These are phyloP conservation scores for Elysia chlorotica DNA, from an alignment of 1,140 invertebrate species.

Conservation along the genomic window DNA sequence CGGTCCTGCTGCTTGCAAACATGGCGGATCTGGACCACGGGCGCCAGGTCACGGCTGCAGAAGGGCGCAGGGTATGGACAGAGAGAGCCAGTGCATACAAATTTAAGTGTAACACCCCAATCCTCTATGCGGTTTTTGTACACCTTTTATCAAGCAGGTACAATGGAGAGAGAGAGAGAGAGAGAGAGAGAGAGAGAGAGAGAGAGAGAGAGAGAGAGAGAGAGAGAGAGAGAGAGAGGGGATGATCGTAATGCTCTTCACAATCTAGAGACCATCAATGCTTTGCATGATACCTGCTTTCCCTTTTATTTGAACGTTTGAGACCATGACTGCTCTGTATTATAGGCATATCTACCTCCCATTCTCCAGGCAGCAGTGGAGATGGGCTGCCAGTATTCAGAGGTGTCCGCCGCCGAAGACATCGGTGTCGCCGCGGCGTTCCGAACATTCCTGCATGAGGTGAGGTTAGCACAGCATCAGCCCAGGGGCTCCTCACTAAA, in stretches of 20 bases:
- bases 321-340: too few species aligned
- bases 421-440: slow-evolving; percentile 79
- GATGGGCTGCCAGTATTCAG: slow-evolving; percentile 83
- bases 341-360: too few species aligned
- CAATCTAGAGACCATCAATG: neutral
- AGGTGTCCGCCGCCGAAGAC: slow-evolving; percentile 83
- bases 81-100: too few species aligned
- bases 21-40: slow-evolving; percentile 83
- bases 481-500: slow-evolving; percentile 71
- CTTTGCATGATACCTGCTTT: neutral
- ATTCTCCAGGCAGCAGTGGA: slow-evolving; percentile 66
- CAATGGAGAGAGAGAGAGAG: too few species aligned
- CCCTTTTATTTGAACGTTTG: neutral
- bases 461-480: slow-evolving; percentile 74
- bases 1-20: slow-evolving; percentile 79
- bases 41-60: slow-evolving; percentile 78
- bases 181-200: too few species aligned
- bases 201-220: too few species aligned
- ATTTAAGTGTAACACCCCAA: too few species aligned
- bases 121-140: too few species aligned
- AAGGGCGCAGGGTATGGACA: slow-evolving; percentile 79
- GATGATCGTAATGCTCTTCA: neutral
- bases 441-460: slow-evolving; percentile 73
- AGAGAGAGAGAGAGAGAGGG: too few species aligned
- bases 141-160: too few species aligned